Base-by-base conservation (phyloP, 2,113 vertebrate genomes). In the Bubo bubo region DNA sequence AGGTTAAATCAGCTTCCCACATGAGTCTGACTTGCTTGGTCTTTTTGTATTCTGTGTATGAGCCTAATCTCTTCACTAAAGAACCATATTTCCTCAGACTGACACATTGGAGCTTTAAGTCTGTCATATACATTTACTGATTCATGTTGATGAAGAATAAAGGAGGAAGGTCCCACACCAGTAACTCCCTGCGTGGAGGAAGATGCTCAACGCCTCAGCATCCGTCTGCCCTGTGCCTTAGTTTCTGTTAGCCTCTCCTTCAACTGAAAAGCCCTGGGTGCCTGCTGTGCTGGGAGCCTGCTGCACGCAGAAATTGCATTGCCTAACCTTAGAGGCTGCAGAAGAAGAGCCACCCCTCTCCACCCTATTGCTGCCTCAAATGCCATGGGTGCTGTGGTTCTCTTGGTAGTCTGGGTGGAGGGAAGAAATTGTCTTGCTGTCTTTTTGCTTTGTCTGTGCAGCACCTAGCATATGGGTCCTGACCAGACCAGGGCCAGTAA, bases 1-100 rank as follows among this genome's bases (percentile, higher is more conserved):
- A 96, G 94, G 79, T 93, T 95, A 96, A 70, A 80, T 82, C 79
- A 80, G n/a, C 79, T 97, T 96, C 70, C 66, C 73, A 67, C 50
- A 19, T 2, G 45, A 92, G n/a, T 41, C 62, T 95, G 84, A 83
- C 79, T 96, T 83, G 45, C 22, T 73, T 6, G 0, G 67, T 89
- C 79, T 68, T 94, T 96, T 95, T 96, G 60, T 85, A 71, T 91
- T 97, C 74, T 1, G 4, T 55, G 21, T 95, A 23, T 23, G 47
- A 93, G 17, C 63, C 68, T 77, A 75, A 89, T 95, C 53, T 88
- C 89, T 90, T 88, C 49, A 79, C 32, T 84, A 15, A 95, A 91
- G 67, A 86, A 15, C 17, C 2, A 0, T 76, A 63, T 87, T 93
- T 90, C 45, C 79, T 72, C 68, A 76, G 37, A 79, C 32, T 75